phyloP scores from a whole-genome alignment of 2,888 invertebrate genomes.

The Orchesellides sinensis region DNA sequence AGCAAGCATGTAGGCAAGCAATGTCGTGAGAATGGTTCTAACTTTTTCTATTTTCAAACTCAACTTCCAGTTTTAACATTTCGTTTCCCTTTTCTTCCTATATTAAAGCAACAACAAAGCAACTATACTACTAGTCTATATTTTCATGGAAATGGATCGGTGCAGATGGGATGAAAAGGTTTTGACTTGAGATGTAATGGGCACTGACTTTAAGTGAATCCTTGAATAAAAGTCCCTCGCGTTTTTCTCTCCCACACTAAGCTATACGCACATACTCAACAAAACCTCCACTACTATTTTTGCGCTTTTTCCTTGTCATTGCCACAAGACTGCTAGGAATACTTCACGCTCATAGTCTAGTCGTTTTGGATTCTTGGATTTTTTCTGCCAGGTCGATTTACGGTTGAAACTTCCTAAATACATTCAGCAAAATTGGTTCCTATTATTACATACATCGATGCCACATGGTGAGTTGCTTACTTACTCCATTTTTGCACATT shows the following conservation, averaged over 20 bases:
- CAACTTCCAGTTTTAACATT: constrained; percentile 5
- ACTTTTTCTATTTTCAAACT: constrained; percentile 16
- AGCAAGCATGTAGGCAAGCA: neutral
- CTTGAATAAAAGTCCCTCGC: constrained; percentile 45
- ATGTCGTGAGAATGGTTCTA: neutral
- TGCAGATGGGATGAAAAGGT: constrained; percentile 48
- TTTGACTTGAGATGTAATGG: constrained; percentile 60
- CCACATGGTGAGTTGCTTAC: constrained; percentile 29
- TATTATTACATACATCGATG: constrained; percentile 39
- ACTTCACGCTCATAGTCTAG: neutral
- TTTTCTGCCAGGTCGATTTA: constrained; percentile 25
- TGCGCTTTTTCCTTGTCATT: constrained; percentile 7
- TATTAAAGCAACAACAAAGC: neutral
- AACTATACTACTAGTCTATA: constrained; percentile 4
- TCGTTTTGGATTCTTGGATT: neutral
- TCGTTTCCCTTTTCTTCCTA: neutral
- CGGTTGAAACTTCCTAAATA: constrained; percentile 40
- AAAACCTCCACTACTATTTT: constrained; percentile 2
- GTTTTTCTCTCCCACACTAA: neutral
- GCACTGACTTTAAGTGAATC: constrained; percentile 62
- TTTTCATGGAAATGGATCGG: constrained; percentile 60
- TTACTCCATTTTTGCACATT: neutral
- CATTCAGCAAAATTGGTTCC: constrained; percentile 52
- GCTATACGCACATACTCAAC: constrained; percentile 23
- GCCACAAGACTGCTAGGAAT: neutral